These are phyloP conservation scores for Hydrozoanthus tunicans DNA, from an alignment of 64 coral and sea anemone genomes.

Conservation along the genomic window DNA sequence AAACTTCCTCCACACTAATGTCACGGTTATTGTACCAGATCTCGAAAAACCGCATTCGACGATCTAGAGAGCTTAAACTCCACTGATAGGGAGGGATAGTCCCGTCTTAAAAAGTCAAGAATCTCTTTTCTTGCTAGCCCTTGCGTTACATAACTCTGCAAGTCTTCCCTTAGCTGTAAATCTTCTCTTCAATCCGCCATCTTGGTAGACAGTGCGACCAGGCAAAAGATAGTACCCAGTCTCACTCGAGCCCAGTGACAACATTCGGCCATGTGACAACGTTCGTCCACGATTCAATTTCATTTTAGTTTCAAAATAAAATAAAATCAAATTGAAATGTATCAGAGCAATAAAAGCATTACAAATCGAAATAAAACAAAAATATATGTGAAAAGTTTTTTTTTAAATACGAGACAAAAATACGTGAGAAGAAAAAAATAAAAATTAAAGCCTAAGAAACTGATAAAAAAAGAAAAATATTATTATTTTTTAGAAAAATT, in stretches of 20 bases:
- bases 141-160: slow-evolving; percentile 12
- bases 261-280: slow-evolving; percentile 1
- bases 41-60: not conserved
- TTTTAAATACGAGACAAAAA: not conserved
- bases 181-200: slow-evolving; percentile 9
- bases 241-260: slow-evolving; percentile 22
- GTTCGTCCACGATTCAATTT: slow-evolving; percentile 19
- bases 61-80: slow-evolving; percentile 9
- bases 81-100: slow-evolving; percentile 5
- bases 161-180: slow-evolving; percentile 26
- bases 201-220: slow-evolving; percentile 1
- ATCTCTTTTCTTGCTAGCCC: slow-evolving; percentile 1
- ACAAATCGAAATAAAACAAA: slow-evolving; percentile 33
- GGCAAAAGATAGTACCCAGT: not conserved
- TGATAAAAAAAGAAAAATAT: not conserved
- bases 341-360: slow-evolving; percentile 29
- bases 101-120: slow-evolving; percentile 14
- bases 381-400: slow-evolving; percentile 19
- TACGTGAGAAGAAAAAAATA: slow-evolving; percentile 2
- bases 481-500: not conserved
- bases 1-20: slow-evolving; percentile 7
- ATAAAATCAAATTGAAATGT: slow-evolving; percentile 27
- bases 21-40: slow-evolving; percentile 8
- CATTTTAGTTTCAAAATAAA: slow-evolving; percentile 17
- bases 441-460: not conserved